phyloP scores from a whole-genome alignment of 2,888 invertebrate genomes.

The Trissoscelio sp. region DNA sequence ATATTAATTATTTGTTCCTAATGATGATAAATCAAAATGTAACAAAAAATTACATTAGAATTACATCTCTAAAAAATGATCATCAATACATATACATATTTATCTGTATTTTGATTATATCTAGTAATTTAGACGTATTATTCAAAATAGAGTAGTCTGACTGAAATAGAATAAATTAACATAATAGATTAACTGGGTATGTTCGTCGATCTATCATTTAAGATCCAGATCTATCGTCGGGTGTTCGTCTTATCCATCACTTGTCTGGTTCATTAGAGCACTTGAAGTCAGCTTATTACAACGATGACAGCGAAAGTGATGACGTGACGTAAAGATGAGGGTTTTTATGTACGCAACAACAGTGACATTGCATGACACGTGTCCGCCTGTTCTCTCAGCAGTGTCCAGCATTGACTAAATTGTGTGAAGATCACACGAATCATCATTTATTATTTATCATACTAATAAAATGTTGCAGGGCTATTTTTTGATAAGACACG shows the following conservation, averaged over 20 bases:
- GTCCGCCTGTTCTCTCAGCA: slow-evolving; percentile 6
- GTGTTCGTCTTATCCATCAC: slow-evolving; percentile 24
- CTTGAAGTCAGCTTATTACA: slow-evolving; percentile 39
- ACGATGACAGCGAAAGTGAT: slow-evolving; percentile 49
- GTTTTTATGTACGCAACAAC: slow-evolving; percentile 42
- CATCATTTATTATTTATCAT: neutral
- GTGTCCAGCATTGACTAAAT: slow-evolving; percentile 7
- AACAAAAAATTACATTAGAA: too few species aligned
- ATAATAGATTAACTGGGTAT: too few species aligned
- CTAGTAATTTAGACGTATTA: too few species aligned
- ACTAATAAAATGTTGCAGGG: neutral
- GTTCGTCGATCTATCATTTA: slow-evolving; percentile 15
- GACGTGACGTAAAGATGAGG: slow-evolving; percentile 49
- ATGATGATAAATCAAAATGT: too few species aligned
- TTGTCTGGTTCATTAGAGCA: slow-evolving; percentile 37
- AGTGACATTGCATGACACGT: slow-evolving; percentile 41
- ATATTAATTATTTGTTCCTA: too few species aligned
- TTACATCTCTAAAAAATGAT: too few species aligned
- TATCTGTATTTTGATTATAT: too few species aligned
- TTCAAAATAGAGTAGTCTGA: too few species aligned
- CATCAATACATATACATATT: too few species aligned
- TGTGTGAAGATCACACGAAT: neutral
- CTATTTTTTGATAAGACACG: neutral
- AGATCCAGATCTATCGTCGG: slow-evolving; percentile 25
- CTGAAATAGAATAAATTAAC: too few species aligned